Percentiles rank a stretch among this genome's conserved stretches.
phyloP scores from a whole-genome alignment of 2,113 vertebrate genomes.

The Chaenocephalus aceratus region DNA sequence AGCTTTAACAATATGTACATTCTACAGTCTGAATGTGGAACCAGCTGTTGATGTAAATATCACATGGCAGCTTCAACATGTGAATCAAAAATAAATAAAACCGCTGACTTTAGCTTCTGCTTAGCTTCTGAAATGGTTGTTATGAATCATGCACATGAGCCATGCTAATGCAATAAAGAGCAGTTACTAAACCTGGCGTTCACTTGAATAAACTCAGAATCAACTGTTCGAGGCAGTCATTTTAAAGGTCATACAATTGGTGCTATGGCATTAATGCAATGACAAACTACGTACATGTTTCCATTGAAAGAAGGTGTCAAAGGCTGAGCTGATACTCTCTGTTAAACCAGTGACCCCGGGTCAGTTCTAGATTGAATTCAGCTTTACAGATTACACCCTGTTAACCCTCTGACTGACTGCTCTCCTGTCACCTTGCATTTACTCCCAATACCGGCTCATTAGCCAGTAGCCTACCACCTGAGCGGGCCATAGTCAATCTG shows the following conservation, averaged over 20 bases:
- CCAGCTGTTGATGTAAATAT: neutral
- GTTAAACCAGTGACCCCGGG: slow-evolving; percentile 24
- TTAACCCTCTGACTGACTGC: slow-evolving; percentile 32
- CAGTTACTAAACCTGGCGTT: neutral
- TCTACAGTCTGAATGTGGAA: neutral
- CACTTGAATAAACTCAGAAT: neutral
- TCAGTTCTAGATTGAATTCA: slow-evolving; percentile 41
- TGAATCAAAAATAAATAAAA: neutral
- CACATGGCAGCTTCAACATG: neutral
- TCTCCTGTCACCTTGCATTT: slow-evolving; percentile 38
- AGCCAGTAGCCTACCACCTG: slow-evolving; percentile 26
- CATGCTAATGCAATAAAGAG: too few relatives aligned
- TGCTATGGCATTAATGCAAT: neutral
- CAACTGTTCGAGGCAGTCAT: neutral
- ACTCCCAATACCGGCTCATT: slow-evolving; percentile 23
- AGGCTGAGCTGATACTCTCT: slow-evolving; percentile 19
- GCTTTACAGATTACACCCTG: slow-evolving; percentile 31
- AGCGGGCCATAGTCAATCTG: slow-evolving; percentile 1
- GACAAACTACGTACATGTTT: neutral
- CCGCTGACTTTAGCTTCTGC: neutral
- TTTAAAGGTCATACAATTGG: neutral
- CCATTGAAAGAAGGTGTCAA: neutral
- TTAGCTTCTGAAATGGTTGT: neutral
- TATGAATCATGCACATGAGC: neutral
- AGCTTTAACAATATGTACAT: neutral